Evolutionary conservation across 2,113 vertebrate genomes (phyloP).

Genomic region (Aspiorhynchus laticeps): DNA sequence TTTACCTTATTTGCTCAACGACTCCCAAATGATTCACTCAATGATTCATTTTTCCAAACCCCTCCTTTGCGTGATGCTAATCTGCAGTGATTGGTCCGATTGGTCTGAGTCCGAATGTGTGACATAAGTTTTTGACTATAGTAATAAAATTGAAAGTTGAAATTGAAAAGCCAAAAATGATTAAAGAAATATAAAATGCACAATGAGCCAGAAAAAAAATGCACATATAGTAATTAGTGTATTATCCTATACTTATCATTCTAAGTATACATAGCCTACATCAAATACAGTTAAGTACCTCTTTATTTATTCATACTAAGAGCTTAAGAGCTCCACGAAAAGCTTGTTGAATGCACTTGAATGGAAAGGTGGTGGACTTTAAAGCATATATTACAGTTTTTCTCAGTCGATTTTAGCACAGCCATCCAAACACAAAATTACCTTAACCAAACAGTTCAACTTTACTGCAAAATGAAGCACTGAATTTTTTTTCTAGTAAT

Average conservation of each 20-base stretch:
- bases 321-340: neutral
- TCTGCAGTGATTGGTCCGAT: too few relatives aligned
- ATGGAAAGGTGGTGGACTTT: slow-evolving; percentile 1
- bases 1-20: too few relatives aligned
- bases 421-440: too few relatives aligned
- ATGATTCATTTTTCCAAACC: too few relatives aligned
- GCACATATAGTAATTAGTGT: neutral
- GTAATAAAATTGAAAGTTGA: neutral
- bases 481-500: too few relatives aligned
- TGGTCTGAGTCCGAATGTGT: too few relatives aligned
- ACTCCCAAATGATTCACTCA: too few relatives aligned
- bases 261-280: neutral
- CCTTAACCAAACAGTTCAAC: too few relatives aligned
- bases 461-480: too few relatives aligned
- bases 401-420: too few relatives aligned
- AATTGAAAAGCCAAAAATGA: neutral
- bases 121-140: neutral
- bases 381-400: neutral
- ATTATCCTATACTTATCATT: neutral
- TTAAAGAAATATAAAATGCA: neutral
- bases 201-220: neutral
- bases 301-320: slow-evolving; percentile 18
- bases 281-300: slow-evolving; percentile 10
- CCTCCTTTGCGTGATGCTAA: too few relatives aligned
- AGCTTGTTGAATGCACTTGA: neutral